phyloP scores from a whole-genome alignment of 2,888 invertebrate species.

The Leucoma salicis region DNA sequence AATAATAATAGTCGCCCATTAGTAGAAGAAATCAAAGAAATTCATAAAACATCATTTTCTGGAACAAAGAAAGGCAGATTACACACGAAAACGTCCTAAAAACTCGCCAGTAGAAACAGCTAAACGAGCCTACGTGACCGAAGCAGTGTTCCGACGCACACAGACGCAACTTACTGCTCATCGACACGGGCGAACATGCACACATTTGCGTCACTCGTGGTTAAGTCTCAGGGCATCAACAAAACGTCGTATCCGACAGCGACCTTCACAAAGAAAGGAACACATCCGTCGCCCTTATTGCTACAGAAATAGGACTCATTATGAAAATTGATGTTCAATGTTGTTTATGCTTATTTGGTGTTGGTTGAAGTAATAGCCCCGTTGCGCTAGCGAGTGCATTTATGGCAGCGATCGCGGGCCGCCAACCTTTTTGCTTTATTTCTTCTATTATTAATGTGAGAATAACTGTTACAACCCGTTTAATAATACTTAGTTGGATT shows the following conservation, averaged over 20 bases:
- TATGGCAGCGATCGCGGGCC: constrained; percentile 68
- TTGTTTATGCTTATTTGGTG: constrained; percentile 34
- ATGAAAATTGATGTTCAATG: constrained; percentile 32
- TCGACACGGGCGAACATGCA: constrained; percentile 48
- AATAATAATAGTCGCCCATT: background rate
- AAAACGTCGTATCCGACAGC: constrained; percentile 52
- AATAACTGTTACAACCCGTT: constrained; percentile 47
- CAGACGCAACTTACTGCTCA: constrained; percentile 38
- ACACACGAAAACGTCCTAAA: constrained; percentile 49
- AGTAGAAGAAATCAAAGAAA: constrained; percentile 6
- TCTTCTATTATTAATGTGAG: constrained; percentile 54
- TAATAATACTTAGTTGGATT: constrained; percentile 40
- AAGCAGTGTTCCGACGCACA: constrained; percentile 66
- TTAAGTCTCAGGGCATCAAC: constrained; percentile 45
- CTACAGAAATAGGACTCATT: constrained; percentile 28
- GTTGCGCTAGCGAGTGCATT: constrained; percentile 80
- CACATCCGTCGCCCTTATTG: constrained; percentile 56
- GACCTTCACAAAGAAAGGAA: constrained; percentile 76
- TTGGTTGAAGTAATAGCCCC: constrained; percentile 56
- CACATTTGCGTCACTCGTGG: constrained; percentile 51
- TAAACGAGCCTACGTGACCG: constrained; percentile 78
- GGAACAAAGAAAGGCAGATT: constrained; percentile 50
- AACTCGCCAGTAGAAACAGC: constrained; percentile 47
- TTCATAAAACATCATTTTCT: constrained; percentile 9
- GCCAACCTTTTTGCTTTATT: constrained; percentile 67